Evolutionary conservation across 2,797 vertebrate genomes (phyloP), one percentile per base, ranked within the genome.

Genomic region (Rhinoraja longicauda): DNA sequence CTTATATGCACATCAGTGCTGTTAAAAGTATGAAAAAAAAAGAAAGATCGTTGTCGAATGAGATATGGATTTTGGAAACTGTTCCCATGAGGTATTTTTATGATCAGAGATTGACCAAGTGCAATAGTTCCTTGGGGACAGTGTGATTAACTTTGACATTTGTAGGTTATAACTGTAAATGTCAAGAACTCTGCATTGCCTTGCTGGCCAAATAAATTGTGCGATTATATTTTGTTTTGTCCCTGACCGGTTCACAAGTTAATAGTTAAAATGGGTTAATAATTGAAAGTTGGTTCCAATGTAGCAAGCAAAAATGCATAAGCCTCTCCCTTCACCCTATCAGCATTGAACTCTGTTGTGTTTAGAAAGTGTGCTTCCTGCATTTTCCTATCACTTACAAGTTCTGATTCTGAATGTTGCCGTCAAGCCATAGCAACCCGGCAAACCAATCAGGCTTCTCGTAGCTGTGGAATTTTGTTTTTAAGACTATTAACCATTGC

Each of bases 241-340:
- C 90, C 90, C 70, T 92, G 45, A 88, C 5, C 73, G 88, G 73
- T 92, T 75, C 73, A 70, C 36, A 72, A 39, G 9, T 73, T 90
- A 90, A 64, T 72, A 36, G 82, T n/a, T 86, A 62, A 29, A 62
- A 29, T 59, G 17, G 62, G 84, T 88, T 88, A 92, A 92, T 92
- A 45, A 92, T 75, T 75, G 45, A 75, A 39, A 75, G 29, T 17
- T 26, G 45, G 26, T 92, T 70, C 70, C 70, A 92, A 45, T 75
- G n/a, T 26, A 92, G 13, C 64, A 75, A 75, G 72, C 67, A 53
- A 75, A 75, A 17, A n/a, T 1, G 17, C 45, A 53, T 13, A 12
- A 73, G 45, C 39, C 70, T 92, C 13, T 10, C 67, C 90, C 67
- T 92, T 57, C 29, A 75, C 1, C 8, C 90, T 92, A 2, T 75